Evolutionary conservation across 2,113 vertebrate genomes (phyloP), one percentile per base, ranked within the genome.

Genomic region (Apteryx owenii): DNA sequence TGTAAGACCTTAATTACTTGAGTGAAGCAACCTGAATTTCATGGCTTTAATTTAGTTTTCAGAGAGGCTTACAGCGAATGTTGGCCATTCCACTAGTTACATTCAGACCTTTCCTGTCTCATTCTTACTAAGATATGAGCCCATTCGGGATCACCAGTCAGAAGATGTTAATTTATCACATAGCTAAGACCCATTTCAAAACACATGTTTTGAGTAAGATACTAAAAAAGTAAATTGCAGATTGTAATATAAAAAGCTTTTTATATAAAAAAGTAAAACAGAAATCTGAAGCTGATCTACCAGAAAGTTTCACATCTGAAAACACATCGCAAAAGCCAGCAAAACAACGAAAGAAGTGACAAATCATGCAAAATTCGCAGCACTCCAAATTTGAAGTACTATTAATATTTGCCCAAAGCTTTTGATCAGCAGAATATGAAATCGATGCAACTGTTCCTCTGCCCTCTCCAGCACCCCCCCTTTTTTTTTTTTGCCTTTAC

Each of bases 391-490:
- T 80, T 42, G 36, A 15, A 62, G 17, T 69, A 56, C n/a, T 92
- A 90, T 85, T 60, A 44, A 21, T 56, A 88, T 64, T 95, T 84
- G 79, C 91, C 72, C 64, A 88, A 40, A 89, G 90, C 87, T 95
- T 96, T 95, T 97, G 90, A 97, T 97, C 73, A 85, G 79, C 93
- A 93, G 33, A 96, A 83, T 19, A 96, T 97, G 91, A 97, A 96
- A 97, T 84, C 28, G 5, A 91, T 92, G 96, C 29, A 94, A 96
- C 33, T 56, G 68, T 38, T 92, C 91, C n/a, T 71, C 64, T 0
- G 0, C 42, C 12, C 53, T 85, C 68, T 38, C 66, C 44, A 88
- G 23, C 36, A 36, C 36, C 36, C 58, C 10, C 2, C 5, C 18
- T 8, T 38, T 56, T 36, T 51, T 75, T 70, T 69, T 93, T 77